These are phyloP conservation scores for Elephantulus edwardii DNA, from an alignment of 2,113 vertebrate species.

Conservation along the genomic window DNA sequence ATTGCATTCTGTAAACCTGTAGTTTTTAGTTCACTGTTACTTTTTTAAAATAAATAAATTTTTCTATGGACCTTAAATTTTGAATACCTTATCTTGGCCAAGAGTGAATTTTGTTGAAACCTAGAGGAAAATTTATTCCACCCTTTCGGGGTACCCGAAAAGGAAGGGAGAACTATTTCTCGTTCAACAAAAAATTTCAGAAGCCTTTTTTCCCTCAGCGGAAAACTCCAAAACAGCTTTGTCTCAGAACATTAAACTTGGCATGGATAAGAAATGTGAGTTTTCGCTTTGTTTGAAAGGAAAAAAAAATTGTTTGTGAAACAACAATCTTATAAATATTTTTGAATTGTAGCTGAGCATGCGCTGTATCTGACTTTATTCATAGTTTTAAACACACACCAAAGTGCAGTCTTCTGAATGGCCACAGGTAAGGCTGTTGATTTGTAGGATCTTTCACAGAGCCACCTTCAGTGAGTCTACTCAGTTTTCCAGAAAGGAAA, in stretches of 20 bases:
- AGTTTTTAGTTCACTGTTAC: conserved; percentile 29
- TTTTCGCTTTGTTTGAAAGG: conserved; percentile 80
- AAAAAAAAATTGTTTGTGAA: conserved; percentile 82
- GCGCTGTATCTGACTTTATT: conserved; percentile 77
- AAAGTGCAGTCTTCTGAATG: conserved; percentile 81
- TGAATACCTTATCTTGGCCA: conserved; percentile 16
- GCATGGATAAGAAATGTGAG: conserved; percentile 73
- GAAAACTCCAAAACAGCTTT: conserved; percentile 78
- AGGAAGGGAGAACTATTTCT: conserved; percentile 68
- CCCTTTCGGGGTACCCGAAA: conserved; percentile 62
- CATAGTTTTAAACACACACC: conserved; percentile 71
- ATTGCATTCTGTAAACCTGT: conserved; percentile 54
- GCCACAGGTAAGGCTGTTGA: conserved; percentile 79
- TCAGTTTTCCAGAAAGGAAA: conserved; percentile 79
- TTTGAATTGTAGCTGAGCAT: conserved; percentile 76
- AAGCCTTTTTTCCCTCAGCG: conserved; percentile 65
- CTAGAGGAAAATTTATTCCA: conserved; percentile 51
- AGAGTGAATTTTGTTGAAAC: conserved; percentile 64
- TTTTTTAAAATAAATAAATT: conserved; percentile 60
- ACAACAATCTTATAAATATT: conserved; percentile 77
- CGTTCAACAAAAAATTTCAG: conserved; percentile 69
- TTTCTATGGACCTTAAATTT: conserved; percentile 22
- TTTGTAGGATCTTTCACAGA: conserved; percentile 79
- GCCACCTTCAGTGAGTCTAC: conserved; percentile 68
- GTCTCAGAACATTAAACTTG: conserved; percentile 69